Conservation (phyloP, 2,888 invertebrate genomes). For the Epicampocera succincta region DNA sequence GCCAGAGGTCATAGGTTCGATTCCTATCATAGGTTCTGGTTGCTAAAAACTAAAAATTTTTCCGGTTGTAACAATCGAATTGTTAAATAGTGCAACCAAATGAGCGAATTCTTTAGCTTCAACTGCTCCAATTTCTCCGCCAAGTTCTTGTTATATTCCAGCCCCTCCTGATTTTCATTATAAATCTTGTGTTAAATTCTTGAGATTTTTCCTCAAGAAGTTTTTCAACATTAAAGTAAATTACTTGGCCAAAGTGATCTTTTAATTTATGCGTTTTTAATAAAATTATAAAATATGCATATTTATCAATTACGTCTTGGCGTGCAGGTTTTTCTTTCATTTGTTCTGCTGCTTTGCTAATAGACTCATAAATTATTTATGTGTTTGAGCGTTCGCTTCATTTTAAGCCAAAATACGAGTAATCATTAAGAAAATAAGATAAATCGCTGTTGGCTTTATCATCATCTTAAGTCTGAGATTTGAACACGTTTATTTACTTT, state of each 20-base stretch:
- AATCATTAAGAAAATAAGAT: slow-evolving; percentile 19
- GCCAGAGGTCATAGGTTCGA: too few relatives aligned
- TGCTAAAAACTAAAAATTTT: too few relatives aligned
- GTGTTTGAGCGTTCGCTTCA: slow-evolving; percentile 17
- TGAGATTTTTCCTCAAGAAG: slow-evolving; percentile 22
- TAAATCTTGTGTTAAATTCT: slow-evolving; percentile 43
- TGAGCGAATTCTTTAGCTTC: too few relatives aligned
- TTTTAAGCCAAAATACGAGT: slow-evolving; percentile 11
- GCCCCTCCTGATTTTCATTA: not conserved
- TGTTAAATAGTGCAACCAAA: too few relatives aligned
- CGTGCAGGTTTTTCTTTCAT: slow-evolving; percentile 13
- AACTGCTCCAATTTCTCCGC: too few relatives aligned
- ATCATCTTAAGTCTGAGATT: slow-evolving; percentile 41
- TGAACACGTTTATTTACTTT: slow-evolving; percentile 61
- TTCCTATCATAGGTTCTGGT: too few relatives aligned
- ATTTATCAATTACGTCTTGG: slow-evolving; percentile 61
- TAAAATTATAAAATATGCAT: slow-evolving; percentile 60
- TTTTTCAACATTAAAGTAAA: slow-evolving; percentile 11
- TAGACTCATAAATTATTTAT: slow-evolving; percentile 61
- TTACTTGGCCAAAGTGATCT: slow-evolving; percentile 45
- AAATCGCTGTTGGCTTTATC: slow-evolving; percentile 44
- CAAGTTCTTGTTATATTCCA: too few relatives aligned
- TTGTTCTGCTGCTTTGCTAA: not conserved
- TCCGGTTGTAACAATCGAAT: too few relatives aligned
- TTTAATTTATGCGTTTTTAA: slow-evolving; percentile 64